Percentiles rank a stretch among this genome's conserved stretches.
Evolutionary conservation across 2,113 vertebrate genomes (phyloP).

Genomic region (Phalacrocorax aristotelis): DNA sequence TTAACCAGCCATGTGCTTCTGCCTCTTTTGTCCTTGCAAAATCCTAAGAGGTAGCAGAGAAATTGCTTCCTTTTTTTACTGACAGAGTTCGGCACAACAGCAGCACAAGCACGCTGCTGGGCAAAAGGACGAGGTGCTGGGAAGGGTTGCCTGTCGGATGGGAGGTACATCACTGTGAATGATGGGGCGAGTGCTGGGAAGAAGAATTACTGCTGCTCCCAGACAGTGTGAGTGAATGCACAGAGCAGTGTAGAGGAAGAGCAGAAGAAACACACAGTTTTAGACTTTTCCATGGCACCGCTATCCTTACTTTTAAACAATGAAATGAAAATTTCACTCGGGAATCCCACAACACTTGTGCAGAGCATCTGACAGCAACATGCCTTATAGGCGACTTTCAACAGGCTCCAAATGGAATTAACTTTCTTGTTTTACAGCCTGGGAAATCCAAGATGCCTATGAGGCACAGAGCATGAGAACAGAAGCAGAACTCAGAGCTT

Average conservation of each 20-base stretch:
- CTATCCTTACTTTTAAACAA: not conserved
- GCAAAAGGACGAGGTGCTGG: not conserved
- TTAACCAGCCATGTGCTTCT: not conserved
- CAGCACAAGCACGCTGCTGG: not conserved
- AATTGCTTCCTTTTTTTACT: not conserved
- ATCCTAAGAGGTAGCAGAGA: not conserved
- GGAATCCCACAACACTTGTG: not conserved
- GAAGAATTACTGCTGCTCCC: not conserved
- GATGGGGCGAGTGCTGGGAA: not conserved
- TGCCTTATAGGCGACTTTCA: not conserved
- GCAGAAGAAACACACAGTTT: not conserved
- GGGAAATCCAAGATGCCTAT: not conserved
- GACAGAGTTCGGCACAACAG: not conserved
- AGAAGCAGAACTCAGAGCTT: not conserved
- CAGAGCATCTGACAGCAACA: not conserved
- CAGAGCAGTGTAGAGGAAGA: rapidly evolving
- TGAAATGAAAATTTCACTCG: not conserved
- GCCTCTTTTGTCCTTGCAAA: not conserved
- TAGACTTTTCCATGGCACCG: not conserved
- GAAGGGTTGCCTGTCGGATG: not conserved
- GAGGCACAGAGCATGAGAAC: not conserved
- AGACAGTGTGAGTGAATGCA: rapidly evolving
- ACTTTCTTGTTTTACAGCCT: not conserved
- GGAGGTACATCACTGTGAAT: not conserved
- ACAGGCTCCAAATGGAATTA: not conserved